These are phyloP conservation scores for Oscheius onirici DNA, from an alignment of 2,888 invertebrate species.

Conservation along the genomic window DNA sequence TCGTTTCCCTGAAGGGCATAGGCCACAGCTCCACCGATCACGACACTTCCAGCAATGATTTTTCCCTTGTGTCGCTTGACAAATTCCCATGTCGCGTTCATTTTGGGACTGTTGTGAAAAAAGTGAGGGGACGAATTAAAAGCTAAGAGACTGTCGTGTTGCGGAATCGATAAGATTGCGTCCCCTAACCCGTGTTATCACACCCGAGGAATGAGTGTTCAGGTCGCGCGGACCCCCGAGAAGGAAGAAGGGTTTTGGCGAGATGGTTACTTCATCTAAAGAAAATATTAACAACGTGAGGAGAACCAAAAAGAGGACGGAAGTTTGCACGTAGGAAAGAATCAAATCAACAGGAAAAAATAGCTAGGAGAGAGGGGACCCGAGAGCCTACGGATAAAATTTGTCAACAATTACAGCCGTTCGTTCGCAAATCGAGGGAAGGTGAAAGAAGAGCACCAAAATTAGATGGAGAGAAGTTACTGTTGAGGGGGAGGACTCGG, in stretches of 20 bases:
- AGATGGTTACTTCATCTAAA: no score
- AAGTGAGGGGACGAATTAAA: background rate
- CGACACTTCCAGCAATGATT: slow-evolving; percentile 44
- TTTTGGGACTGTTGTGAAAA: slow-evolving; percentile 8
- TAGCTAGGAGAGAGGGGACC: background rate
- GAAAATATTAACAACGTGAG: background rate
- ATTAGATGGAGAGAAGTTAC: no score
- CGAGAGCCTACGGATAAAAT: no score
- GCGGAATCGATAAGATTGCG: no score
- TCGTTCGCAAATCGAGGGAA: no score
- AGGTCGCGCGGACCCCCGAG: no score
- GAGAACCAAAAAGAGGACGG: background rate
- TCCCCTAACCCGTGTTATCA: no score
- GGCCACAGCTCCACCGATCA: slow-evolving; percentile 44
- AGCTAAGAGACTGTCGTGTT: background rate
- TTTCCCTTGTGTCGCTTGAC: slow-evolving; percentile 58
- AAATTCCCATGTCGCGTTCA: slow-evolving; percentile 59
- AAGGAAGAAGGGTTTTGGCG: no score
- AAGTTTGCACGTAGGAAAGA: background rate
- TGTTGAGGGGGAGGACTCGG: background rate
- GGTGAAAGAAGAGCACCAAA: no score
- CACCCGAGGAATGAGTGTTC: no score
- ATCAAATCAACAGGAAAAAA: background rate
- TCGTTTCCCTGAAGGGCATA: slow-evolving; percentile 3
- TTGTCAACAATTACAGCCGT: no score